Evolutionary conservation across 2,888 invertebrate species (phyloP), one percentile per base, ranked within the genome.

Genomic region (Lobophora halterata): DNA sequence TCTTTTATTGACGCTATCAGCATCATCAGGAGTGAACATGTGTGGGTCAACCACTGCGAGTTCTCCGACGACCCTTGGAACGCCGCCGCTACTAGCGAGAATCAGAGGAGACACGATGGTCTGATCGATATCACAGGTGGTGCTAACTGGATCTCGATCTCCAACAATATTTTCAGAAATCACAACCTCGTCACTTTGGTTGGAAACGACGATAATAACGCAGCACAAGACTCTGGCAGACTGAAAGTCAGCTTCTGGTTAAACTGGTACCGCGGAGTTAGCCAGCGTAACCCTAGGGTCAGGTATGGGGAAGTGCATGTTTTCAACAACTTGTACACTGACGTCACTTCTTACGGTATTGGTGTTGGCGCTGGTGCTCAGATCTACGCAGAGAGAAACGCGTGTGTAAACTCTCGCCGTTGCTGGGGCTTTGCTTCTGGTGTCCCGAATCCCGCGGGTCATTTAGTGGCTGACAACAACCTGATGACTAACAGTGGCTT

Each of bases 11-110:
- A 46, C 17, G 23, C 18, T 1, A 11, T 52, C 6, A 46, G 19
- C 5, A 14, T 49, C 4, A 14, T 21, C 7, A 5, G 9, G 2
- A 24, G 27, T n/a, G 27, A 38, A 17, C 4, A 11, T 6, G 9
- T 41, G 5, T 41, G 34, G 40, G n/a, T 44, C 12, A 17, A 46
- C 23, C 45, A 43, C 17, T 45, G 45, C 10, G 49, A 52, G 14
- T 45, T 52, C 4, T 29, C 49, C 9, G 49, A 52, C 5, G 52
- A 52, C 9, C 49, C 46, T 1, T 52, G 52, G 49, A 25, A 27
- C 10, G 4, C 35, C n/a, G n/a, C 4, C 10, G 4, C 1, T 3
- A 10, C 8, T 0, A 19, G 34, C 1, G 36, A 7, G 0, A 14
- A 14, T 10, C 8, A 2, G 9, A 45, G 49, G n/a, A 39, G 52